Base-by-base conservation (phyloP, 2,888 invertebrate genomes). In the Orchesella flavescens region DNA sequence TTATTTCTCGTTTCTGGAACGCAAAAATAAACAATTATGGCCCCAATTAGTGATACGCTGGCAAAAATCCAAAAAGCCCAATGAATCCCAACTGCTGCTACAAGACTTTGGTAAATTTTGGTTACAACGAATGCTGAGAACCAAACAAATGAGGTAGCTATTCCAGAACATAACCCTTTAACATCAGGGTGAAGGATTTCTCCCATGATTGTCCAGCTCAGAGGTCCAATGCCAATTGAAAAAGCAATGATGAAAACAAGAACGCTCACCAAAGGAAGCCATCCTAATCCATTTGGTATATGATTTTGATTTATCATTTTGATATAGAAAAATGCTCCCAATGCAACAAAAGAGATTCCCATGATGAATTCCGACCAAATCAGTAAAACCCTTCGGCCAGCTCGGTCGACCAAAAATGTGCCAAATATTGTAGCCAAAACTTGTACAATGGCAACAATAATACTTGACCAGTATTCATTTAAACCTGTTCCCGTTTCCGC, bases 121-220 rank as follows among this genome's bases (percentile, higher is more conserved):
- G 90, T 90, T 24, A 90, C 88, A 19, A 90, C 84, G 89, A 95
- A 95, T 1, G 94, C 94, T 63, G 93, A 90, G 80, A 92, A 91
- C 95, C 95, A 95, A 89, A 95, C 96, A 49, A 93, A 90, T 89
- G 94, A 93, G 0, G 95, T 94, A 0, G 94, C 94, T 10, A 96
- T 90, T 10, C 95, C 93, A 0, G 94, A 93, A 0, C 96, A 96
- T 10, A 69, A 1, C 1, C 84, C 72, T 89, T 94, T 93, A 73
- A 93, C 94, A 87, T 95, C 94, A 0, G 93, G 91, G 23, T 95
- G 91, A 89, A 96, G 94, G 21, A 95, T 90, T 89, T 96, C 95
- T 0, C 94, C 93, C 92, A 95, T 93, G 92, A 94, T 94, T 92
- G 96, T 93, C 95, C 95, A 95, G 0, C 95, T 95, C 57, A 95